Evolutionary conservation across 1,140 invertebrate genomes (phyloP), one percentile per base, ranked within the genome.

Genomic region (Adoxophyes honmai): DNA sequence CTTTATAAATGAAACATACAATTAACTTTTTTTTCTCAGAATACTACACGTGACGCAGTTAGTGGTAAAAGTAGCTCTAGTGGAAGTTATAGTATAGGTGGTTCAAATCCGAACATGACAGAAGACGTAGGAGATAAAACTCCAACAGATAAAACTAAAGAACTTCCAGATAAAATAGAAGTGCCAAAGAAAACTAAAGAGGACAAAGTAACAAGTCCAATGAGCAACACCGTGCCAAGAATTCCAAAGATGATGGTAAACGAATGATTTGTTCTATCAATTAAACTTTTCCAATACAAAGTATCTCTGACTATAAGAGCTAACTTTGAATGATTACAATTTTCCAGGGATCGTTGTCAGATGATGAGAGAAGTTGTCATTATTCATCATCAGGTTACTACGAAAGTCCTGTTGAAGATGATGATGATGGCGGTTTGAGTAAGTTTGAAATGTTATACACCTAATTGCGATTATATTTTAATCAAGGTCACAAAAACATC

Each of bases 331-430:
- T 52, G 1, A 7, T 5, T 57, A 35, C 5, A 44, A 57, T 55
- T 44, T 70, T 76, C 44, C 53, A 88, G 85, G 91, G 91, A 54
- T 92, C 92, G 18, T 75, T 92, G 60, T 92, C 92, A 1, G 92
- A 93, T 68, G 93, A 93, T 67, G 93, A 94, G 75, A 88, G 90
- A 75, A 93, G 92, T 79, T 92, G 92, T 35, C 93, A 93, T 57
- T 94, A 94, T 71, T 95, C 94, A 42, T 95, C 94, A 0, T 94
- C 94, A 0, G 94, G 94, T 1, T 94, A 94, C 65, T 95, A 95
- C 73, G 94, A 95, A 72, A 95, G 94, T 73, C 94, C 94, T 8
- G 91, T 94, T 0, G 93, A 94, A 21, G 94, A 95, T 67, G 91
- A 88, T 8, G 87, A 89, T 62, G 86, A 89, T 67, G 88, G 88